Base-by-base conservation (phyloP, 2,888 invertebrate species). In the Tetranychus truncatus region DNA sequence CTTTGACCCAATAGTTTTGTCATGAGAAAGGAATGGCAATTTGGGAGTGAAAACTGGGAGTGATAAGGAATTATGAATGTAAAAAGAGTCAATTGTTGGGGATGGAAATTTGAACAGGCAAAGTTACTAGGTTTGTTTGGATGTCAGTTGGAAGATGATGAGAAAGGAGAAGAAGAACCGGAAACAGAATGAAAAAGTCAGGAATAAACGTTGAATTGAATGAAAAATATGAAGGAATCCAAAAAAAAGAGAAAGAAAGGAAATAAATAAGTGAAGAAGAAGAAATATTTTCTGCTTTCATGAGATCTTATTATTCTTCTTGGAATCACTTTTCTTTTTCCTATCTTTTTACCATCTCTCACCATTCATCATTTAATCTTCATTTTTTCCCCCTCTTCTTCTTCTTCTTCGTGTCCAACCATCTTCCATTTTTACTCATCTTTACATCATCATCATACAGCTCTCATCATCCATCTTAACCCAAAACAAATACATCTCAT, bases 41-140 rank as follows among this genome's bases (percentile, higher is more conserved):
- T 9, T 69, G 21, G 34, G 69, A 69, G 69, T 69, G 34, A 24
- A 11, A 24, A 24, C 11, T 24, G 21, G 21, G 34, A 69, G 69
- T 69, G 69, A 20, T 69, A 5, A 69, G n/a, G 69, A 69, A 11
- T 20, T 67, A n/a, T 20, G 69, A 69, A 69, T 69, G n/a, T 21
- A 69, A 18, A n/a, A 69, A 24, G 69, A 69, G 9, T 9, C 9
- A 69, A 69, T 69, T 24, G 69, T 24, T 69, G 9, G 21, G 21
- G 21, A 24, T 69, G 69, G 55, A 55, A 55, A 55, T 55, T 55
- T 55, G 55, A 55, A 55, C 18, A 66, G 66, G 18, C 20, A 18
- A 66, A 66, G 66, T n/a, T 66, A 6, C 20, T 66, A n/a, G 18
- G 66, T 20, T 20, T 66, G 66, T 20, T 20, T 66, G 18, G 18